A percentile compares a stretch with the other conserved stretches of the same genome.
Evolutionary conservation across 2,113 vertebrate genomes (phyloP).

Genomic region (Apeltes quadracus): DNA sequence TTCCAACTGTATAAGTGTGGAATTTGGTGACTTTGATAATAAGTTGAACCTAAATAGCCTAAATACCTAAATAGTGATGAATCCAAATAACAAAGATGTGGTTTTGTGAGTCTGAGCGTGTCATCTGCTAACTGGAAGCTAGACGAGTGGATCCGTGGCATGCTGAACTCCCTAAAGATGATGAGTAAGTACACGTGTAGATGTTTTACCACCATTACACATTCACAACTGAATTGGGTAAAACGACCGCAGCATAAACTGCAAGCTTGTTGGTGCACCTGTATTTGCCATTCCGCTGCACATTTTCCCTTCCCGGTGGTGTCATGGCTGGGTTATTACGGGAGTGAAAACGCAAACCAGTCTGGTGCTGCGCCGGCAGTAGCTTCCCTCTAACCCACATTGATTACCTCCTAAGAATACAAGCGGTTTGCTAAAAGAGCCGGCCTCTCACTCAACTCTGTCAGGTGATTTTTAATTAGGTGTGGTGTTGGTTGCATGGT

Average conservation of each 20-base stretch:
- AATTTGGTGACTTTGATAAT: no score
- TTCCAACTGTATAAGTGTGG: no score
- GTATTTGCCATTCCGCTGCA: constrained; percentile 49
- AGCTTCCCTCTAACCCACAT: constrained; percentile 69
- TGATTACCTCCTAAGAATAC: constrained; percentile 81
- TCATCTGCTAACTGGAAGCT: background rate
- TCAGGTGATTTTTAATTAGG: constrained; percentile 39
- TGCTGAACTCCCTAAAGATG: background rate
- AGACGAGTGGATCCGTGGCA: background rate
- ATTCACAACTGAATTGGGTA: constrained; percentile 5
- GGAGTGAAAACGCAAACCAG: constrained; percentile 70
- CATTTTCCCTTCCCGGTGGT: constrained; percentile 47
- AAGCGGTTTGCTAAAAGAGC: constrained; percentile 71
- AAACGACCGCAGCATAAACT: constrained; percentile 13
- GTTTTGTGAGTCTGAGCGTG: no score
- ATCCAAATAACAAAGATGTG: background rate
- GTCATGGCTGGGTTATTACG: constrained; percentile 39
- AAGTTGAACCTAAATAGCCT: no score
- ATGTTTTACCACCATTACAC: constrained; percentile 4
- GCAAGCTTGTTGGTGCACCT: constrained; percentile 33
- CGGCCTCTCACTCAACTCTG: constrained; percentile 48
- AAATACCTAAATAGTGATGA: background rate
- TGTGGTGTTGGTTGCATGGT: background rate
- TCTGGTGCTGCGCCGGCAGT: constrained; percentile 43
- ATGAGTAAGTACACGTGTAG: background rate